Evolutionary conservation across 2,113 vertebrate genomes (phyloP).

Genomic region (Ptilorrhoa leucosticta): DNA sequence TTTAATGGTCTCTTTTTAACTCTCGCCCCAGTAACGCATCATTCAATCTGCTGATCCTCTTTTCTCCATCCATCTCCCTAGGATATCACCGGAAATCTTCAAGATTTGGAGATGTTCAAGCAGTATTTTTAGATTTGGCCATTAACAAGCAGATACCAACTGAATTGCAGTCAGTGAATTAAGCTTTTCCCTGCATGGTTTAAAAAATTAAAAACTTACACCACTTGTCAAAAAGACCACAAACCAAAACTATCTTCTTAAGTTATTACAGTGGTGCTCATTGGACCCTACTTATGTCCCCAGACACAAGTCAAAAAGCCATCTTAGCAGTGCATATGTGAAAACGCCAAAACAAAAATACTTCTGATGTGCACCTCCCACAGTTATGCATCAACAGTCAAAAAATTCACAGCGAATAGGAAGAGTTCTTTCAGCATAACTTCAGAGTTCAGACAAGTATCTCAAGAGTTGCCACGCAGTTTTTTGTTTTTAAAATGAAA

Average conservation of each 20-base stretch:
- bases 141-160: neutral
- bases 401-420: neutral
- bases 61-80: neutral
- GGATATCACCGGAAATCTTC: neutral
- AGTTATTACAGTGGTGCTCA: neutral
- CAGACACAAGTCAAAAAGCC: neutral
- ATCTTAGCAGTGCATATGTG: neutral
- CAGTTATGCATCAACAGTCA: neutral
- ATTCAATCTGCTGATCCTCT: neutral
- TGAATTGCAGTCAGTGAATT: neutral
- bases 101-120: neutral
- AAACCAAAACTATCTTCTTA: neutral
- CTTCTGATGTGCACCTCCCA: neutral
- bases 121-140: neutral
- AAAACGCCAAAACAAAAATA: neutral
- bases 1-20: neutral
- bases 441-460: neutral
- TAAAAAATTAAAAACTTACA: neutral
- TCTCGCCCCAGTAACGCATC: neutral
- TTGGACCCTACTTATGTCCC: neutral
- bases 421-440: neutral
- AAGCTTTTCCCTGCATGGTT: neutral
- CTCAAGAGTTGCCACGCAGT: neutral
- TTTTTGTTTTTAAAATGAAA: neutral
- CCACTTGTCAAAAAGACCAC: fast-evolving